phyloP scores from a whole-genome alignment of 2,797 vertebrate genomes.

The Syngnathus rostellatus region DNA sequence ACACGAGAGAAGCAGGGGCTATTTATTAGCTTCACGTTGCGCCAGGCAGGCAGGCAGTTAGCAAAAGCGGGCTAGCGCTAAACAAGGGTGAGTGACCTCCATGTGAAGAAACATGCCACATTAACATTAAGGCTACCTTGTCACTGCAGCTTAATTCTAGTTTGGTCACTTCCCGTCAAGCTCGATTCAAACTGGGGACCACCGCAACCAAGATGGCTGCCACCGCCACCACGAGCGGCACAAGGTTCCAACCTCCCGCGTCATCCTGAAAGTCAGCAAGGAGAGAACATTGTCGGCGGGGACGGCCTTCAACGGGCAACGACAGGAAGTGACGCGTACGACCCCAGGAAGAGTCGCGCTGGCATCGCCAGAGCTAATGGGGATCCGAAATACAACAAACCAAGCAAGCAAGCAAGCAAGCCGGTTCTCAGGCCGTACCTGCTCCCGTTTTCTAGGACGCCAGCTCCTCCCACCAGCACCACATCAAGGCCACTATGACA shows the following conservation, averaged over 20 bases:
- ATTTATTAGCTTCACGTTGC: not conserved
- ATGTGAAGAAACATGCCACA: not conserved
- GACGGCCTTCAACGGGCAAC: not conserved
- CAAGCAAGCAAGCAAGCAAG: too few species aligned
- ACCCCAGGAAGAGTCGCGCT: too few species aligned
- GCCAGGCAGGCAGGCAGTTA: too few species aligned
- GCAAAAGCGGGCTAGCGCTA: not conserved
- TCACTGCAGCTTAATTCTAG: too few species aligned
- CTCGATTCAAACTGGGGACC: constrained; percentile 60
- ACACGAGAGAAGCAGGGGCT: not conserved
- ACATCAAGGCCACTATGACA: constrained; percentile 84
- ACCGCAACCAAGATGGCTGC: constrained; percentile 66
- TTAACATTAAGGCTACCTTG: not conserved
- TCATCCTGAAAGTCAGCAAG: constrained; percentile 30
- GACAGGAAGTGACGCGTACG: too few species aligned
- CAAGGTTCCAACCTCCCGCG: constrained; percentile 64
- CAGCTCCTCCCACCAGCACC: constrained; percentile 92
- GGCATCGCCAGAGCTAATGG: too few species aligned
- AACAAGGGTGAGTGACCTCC: not conserved
- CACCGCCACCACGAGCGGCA: constrained; percentile 62
- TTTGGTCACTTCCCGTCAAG: constrained; percentile 30
- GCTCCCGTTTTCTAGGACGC: constrained; percentile 73
- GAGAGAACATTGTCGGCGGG: not conserved
- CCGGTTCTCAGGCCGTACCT: constrained; percentile 73
- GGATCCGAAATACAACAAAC: too few species aligned